Conservation (phyloP, 2,113 vertebrate species). For the Platichthys flesus region DNA sequence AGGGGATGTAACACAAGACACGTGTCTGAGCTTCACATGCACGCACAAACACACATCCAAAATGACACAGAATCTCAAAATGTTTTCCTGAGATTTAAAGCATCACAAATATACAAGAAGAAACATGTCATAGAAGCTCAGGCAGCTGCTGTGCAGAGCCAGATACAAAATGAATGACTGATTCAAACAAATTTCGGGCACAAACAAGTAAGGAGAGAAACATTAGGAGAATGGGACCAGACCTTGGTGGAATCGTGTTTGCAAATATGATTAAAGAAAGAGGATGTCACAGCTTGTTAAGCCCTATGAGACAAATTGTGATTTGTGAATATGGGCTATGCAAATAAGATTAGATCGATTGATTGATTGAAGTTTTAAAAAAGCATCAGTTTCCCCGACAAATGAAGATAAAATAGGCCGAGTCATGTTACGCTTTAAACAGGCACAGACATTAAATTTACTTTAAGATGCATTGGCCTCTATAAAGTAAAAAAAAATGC, state of each 20-base stretch:
- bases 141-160: constrained; percentile 35
- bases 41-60: constrained; percentile 20
- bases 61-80: background rate
- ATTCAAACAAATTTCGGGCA: background rate
- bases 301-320: no score
- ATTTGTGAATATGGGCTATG: no score
- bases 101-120: constrained; percentile 9
- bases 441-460: background rate
- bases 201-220: constrained; percentile 51
- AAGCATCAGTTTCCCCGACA: background rate
- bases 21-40: constrained; percentile 52
- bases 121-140: constrained; percentile 38
- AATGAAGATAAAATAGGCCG: background rate
- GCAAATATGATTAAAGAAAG: constrained; percentile 23
- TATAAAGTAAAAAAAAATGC: background rate
- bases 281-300: no score
- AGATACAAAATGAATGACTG: constrained; percentile 15
- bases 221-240: constrained; percentile 41
- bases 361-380: no score
- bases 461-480: background rate
- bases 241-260: constrained; percentile 47
- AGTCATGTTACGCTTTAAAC: background rate
- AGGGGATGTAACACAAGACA: constrained; percentile 50
- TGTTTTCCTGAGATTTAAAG: background rate
- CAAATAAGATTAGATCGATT: no score